A percentile compares a stretch with the other conserved stretches of the same genome.
Conservation (phyloP, 1,140 invertebrate genomes). For the Zophobas morio region DNA sequence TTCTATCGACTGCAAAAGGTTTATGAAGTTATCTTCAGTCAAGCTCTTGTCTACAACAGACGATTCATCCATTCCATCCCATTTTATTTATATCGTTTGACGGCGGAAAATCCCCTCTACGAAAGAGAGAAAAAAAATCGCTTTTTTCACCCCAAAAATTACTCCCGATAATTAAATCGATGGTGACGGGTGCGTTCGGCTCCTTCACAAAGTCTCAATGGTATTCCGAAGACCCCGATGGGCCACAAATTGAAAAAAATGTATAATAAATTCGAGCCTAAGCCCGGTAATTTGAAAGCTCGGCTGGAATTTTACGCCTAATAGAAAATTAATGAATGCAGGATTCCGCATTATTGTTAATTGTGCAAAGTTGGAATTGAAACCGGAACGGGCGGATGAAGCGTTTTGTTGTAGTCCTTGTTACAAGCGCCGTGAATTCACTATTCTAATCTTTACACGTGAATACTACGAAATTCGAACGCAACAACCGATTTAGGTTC, state of each 20-base stretch:
- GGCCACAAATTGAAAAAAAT: constrained; percentile 17
- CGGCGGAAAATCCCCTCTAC: constrained; percentile 23
- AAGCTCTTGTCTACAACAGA: constrained; percentile 45
- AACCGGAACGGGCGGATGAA: constrained; percentile 26
- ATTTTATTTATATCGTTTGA: constrained; percentile 31
- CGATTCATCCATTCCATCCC: constrained; percentile 42
- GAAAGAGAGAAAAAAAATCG: constrained; percentile 9
- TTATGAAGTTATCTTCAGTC: constrained; percentile 45
- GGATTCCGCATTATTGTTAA: constrained; percentile 36
- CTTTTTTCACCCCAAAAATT: constrained; percentile 2
- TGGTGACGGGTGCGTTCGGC: constrained; percentile 3
- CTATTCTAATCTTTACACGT: constrained; percentile 45
- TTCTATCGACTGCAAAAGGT: constrained; percentile 41
- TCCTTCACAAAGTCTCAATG: constrained; percentile 19
- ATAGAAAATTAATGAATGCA: constrained; percentile 41
- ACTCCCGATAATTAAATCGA: constrained; percentile 39
- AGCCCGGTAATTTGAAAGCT: constrained; percentile 16
- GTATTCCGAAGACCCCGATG: constrained; percentile 15
- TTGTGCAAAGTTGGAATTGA: constrained; percentile 32
- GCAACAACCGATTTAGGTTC: constrained; percentile 38
- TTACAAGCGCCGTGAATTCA: constrained; percentile 42
- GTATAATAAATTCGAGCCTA: constrained; percentile 18
- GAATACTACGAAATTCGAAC: constrained; percentile 40
- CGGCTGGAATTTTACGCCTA: constrained; percentile 2
- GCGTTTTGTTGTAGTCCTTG: constrained; percentile 38